Evolutionary conservation across 2,888 invertebrate species (phyloP).

Genomic region (Standfussiana lucernea): DNA sequence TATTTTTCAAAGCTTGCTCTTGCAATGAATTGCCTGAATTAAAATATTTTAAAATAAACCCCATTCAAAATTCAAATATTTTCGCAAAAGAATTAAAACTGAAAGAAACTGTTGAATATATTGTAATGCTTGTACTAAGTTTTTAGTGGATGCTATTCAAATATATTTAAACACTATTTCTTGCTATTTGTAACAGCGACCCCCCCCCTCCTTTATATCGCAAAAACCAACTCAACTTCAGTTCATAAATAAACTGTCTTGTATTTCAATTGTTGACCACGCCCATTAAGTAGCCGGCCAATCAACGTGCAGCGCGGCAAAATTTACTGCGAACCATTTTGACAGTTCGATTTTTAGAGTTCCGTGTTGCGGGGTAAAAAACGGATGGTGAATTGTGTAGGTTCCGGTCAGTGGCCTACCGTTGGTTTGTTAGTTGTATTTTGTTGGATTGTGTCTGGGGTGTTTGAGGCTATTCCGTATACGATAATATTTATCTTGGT

Average conservation of each 20-base stretch:
- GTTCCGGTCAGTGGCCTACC: conserved; percentile 41
- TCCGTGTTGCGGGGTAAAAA: conserved; percentile 56
- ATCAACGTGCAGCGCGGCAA: conserved; percentile 80
- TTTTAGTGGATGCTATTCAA: conserved; percentile 56
- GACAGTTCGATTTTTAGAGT: conserved; percentile 88
- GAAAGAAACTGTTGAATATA: conserved; percentile 48
- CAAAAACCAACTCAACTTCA: conserved; percentile 83
- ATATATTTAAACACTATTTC: conserved; percentile 63
- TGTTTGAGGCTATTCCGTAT: neutral
- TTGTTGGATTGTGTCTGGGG: neutral
- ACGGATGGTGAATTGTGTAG: conserved; percentile 39
- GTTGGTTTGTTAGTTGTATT: conserved; percentile 31
- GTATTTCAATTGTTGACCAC: conserved; percentile 83
- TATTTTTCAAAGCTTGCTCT: neutral
- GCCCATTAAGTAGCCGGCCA: conserved; percentile 81
- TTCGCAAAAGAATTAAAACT: conserved; percentile 13
- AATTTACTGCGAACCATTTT: conserved; percentile 89
- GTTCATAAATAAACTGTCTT: conserved; percentile 88
- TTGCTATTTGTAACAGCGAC: conserved; percentile 48
- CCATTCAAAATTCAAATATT: conserved; percentile 29
- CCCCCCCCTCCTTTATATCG: conserved; percentile 59
- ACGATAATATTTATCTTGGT: neutral
- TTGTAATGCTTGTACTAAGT: conserved; percentile 40
- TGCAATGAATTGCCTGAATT: neutral
- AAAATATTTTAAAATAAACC: conserved; percentile 16